Conservation (phyloP, 2,888 invertebrate species). For the Epinotia brunnichana region DNA sequence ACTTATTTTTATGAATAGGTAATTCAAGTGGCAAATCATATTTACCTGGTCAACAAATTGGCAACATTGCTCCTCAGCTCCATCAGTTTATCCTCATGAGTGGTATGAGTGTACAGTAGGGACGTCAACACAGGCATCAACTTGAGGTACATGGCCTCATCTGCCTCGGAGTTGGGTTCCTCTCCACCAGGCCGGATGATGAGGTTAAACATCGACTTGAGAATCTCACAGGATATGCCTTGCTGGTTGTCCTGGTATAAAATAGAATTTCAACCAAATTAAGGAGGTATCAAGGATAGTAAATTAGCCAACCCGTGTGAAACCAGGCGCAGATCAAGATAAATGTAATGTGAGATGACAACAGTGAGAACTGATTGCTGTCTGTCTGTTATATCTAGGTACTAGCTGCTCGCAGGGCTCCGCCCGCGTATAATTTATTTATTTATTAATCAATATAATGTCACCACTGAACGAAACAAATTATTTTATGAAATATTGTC, state of each 20-base stretch:
- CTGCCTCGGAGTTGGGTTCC: slow-evolving; percentile 83
- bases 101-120: slow-evolving; percentile 85
- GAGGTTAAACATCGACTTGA: slow-evolving; percentile 91
- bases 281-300: not conserved
- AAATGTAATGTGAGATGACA: no score
- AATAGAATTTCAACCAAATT: not conserved
- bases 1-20: no score
- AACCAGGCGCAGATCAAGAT: no score
- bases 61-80: slow-evolving; percentile 91
- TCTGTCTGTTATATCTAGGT: no score
- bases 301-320: no score
- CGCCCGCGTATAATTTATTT: no score
- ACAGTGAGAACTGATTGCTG: no score
- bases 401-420: no score
- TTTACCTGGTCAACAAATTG: slow-evolving; percentile 88
- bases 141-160: slow-evolving; percentile 88
- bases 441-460: no score
- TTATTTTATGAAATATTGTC: no score
- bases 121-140: slow-evolving; percentile 89
- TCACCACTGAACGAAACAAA: no score
- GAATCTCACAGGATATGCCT: slow-evolving; percentile 87
- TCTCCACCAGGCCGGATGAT: slow-evolving; percentile 80
- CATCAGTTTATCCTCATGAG: slow-evolving; percentile 84
- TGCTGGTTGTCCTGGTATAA: slow-evolving; percentile 82
- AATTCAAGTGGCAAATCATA: not conserved